These are phyloP conservation scores for Copsychus sechellarum DNA, from an alignment of 2,113 vertebrate species.

Conservation along the genomic window DNA sequence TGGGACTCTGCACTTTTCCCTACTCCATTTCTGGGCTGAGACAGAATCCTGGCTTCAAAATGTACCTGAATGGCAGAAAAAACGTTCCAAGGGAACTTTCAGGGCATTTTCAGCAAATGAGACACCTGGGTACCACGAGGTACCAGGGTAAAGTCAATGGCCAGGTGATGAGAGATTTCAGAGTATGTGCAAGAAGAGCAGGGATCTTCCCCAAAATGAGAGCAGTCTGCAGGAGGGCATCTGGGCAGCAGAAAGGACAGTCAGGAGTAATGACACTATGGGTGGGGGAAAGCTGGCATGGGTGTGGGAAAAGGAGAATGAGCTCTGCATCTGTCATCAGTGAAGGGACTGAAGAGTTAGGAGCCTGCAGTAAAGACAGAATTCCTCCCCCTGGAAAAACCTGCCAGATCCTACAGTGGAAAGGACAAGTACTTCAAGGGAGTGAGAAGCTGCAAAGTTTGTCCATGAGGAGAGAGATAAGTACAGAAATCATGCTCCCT, in stretches of 20 bases:
- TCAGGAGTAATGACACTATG: neutral
- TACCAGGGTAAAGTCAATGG: neutral
- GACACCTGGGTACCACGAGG: neutral
- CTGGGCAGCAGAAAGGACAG: neutral
- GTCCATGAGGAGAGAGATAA: neutral
- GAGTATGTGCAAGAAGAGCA: neutral
- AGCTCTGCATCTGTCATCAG: neutral
- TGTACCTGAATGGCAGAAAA: neutral
- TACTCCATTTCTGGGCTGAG: neutral
- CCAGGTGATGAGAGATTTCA: neutral
- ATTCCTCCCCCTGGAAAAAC: neutral
- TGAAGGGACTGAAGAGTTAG: neutral
- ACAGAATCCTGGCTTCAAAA: neutral
- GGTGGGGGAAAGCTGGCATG: neutral
- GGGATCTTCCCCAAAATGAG: rapidly evolving
- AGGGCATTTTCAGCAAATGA: neutral
- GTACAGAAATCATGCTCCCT: neutral
- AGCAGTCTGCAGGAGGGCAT: neutral
- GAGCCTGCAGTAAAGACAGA: neutral
- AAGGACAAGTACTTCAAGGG: neutral
- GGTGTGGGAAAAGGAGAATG: neutral
- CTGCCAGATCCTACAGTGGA: neutral
- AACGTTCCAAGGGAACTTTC: neutral
- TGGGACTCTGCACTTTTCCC: neutral
- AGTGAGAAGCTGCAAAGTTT: neutral